Percentiles rank a stretch among this genome's conserved stretches.
phyloP scores from a whole-genome alignment of 2,797 vertebrate species.

The Halcyon badia region DNA sequence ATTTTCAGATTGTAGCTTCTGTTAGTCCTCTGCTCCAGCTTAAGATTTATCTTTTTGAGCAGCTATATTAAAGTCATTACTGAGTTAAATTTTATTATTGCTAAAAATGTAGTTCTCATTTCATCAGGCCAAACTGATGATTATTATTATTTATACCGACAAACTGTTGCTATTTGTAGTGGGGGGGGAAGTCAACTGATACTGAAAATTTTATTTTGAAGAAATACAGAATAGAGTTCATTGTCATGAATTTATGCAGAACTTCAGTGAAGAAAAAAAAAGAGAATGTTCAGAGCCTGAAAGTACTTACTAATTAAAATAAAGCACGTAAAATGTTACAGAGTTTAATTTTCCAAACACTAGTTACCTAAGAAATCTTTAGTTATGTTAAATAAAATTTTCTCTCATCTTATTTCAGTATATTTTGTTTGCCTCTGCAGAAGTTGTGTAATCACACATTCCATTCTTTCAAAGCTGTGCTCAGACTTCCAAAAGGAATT shows the following conservation, averaged over 20 bases:
- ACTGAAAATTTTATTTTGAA: not conserved
- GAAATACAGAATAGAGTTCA: not conserved
- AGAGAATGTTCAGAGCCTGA: not conserved
- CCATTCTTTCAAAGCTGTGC: constrained; percentile 24
- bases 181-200: not conserved
- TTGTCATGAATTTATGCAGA: not conserved
- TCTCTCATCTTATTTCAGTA: not conserved
- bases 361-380: not conserved
- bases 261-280: not conserved
- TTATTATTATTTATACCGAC: not conserved
- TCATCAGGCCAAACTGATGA: not conserved
- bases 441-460: not conserved
- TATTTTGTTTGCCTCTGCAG: constrained; percentile 1
- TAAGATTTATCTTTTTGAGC: not conserved
- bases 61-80: not conserved
- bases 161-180: not conserved
- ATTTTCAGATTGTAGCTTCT: not conserved
- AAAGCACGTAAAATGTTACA: not conserved
- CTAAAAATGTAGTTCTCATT: not conserved
- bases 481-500: constrained; percentile 35
- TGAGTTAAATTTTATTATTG: not conserved
- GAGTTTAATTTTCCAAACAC: not conserved
- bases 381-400: not conserved
- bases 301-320: not conserved
- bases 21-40: not conserved